Evolutionary conservation across 2,113 vertebrate genomes (phyloP).

Genomic region (Vidua chalybeata): DNA sequence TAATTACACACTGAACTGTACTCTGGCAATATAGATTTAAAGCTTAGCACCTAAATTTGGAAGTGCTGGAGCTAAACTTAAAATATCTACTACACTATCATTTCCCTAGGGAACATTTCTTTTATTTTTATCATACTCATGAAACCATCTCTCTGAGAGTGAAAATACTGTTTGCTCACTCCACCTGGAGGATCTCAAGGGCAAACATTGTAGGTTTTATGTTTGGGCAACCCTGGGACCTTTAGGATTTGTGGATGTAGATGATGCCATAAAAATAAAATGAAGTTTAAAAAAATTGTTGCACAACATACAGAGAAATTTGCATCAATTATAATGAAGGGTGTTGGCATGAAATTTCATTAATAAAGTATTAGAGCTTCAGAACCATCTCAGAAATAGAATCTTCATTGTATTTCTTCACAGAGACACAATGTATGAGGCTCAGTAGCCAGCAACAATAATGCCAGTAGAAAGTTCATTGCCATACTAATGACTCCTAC

Average conservation of each 20-base stretch:
- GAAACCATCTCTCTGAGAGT: not conserved
- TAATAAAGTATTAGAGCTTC: not conserved
- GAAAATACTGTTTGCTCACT: not conserved
- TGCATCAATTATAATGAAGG: not conserved
- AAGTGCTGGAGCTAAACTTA: not conserved
- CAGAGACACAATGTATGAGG: not conserved
- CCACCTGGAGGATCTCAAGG: not conserved
- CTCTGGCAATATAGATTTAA: not conserved
- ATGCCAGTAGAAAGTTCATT: not conserved
- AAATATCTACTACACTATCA: not conserved
- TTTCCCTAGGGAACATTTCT: not conserved
- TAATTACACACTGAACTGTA: not conserved
- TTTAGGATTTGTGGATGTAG: not conserved
- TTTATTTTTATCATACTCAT: not conserved
- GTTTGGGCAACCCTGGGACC: not conserved
- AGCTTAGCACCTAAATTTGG: not conserved
- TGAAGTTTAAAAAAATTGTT: not conserved
- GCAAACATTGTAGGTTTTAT: not conserved
- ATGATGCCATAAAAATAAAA: not conserved
- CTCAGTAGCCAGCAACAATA: not conserved
- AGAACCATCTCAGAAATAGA: not conserved
- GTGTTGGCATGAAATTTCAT: not conserved
- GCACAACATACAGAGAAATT: not conserved
- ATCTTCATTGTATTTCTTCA: not conserved
- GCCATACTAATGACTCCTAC: not conserved